These are phyloP conservation scores for Plecturocebus donacophilus DNA, from an alignment of 2,113 vertebrate genomes.

Conservation along the genomic window DNA sequence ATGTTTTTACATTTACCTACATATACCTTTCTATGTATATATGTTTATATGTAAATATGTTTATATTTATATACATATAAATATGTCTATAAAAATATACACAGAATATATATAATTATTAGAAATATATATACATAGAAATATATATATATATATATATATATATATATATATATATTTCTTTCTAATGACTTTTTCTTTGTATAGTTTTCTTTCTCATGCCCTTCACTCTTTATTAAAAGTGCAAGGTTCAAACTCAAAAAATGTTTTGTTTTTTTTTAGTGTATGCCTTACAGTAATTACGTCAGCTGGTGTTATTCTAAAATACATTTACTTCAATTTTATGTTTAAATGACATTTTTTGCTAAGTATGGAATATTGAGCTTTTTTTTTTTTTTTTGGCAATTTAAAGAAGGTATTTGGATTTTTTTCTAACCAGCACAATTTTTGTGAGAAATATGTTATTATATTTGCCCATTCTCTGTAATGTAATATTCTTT, in stretches of 20 bases:
- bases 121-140: too few species aligned
- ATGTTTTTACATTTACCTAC: neutral
- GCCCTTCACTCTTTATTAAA: neutral
- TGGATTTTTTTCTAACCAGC: neutral
- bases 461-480: neutral
- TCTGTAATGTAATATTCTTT: neutral
- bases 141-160: too few species aligned
- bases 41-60: too few species aligned
- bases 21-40: neutral
- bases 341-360: neutral
- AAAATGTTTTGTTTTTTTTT: too few species aligned
- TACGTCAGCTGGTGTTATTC: neutral
- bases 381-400: neutral
- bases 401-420: neutral
- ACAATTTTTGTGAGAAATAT: neutral
- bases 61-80: too few species aligned
- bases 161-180: too few species aligned
- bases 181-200: too few species aligned
- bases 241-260: neutral
- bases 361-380: neutral
- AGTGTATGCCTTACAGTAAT: neutral
- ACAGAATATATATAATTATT: too few species aligned
- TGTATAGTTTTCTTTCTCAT: neutral
- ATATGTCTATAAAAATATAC: too few species aligned
- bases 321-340: neutral